Conservation (phyloP, 2,888 invertebrate species). For the Phytoseiulus persimilis region DNA sequence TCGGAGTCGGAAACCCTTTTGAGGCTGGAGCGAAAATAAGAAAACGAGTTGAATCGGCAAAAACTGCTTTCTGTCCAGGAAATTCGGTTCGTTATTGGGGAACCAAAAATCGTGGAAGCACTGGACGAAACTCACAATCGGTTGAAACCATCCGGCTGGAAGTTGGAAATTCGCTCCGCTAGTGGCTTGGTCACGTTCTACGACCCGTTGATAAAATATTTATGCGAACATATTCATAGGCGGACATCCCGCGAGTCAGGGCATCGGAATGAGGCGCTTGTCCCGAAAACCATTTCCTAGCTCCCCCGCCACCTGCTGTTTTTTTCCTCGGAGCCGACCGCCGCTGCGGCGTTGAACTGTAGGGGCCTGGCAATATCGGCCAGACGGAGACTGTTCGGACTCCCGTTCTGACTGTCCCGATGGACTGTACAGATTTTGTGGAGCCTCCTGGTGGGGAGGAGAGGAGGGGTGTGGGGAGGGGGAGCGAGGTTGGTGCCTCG, state of each 20-base stretch:
- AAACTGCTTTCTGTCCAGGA: not conserved
- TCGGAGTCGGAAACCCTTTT: not conserved
- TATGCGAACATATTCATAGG: not conserved
- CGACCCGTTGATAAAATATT: not conserved
- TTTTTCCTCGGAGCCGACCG: no score
- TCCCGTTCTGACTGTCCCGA: no score
- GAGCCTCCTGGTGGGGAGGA: no score
- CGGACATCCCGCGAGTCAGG: not conserved
- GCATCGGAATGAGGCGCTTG: not conserved
- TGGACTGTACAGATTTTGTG: no score
- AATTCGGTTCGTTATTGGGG: not conserved
- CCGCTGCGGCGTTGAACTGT: no score
- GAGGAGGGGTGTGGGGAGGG: no score
- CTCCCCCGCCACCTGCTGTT: not conserved
- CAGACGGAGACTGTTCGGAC: no score
- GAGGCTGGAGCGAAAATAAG: not conserved
- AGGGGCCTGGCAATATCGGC: no score
- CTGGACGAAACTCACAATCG: not conserved
- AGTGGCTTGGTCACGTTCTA: not conserved
- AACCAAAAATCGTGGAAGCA: not conserved
- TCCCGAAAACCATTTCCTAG: not conserved
- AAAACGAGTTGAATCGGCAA: not conserved
- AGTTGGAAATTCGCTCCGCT: not conserved
- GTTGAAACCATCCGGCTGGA: not conserved
- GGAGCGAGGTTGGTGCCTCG: no score